phyloP scores from a whole-genome alignment of 2,113 vertebrate genomes.

The Rhizomys pruinosus region DNA sequence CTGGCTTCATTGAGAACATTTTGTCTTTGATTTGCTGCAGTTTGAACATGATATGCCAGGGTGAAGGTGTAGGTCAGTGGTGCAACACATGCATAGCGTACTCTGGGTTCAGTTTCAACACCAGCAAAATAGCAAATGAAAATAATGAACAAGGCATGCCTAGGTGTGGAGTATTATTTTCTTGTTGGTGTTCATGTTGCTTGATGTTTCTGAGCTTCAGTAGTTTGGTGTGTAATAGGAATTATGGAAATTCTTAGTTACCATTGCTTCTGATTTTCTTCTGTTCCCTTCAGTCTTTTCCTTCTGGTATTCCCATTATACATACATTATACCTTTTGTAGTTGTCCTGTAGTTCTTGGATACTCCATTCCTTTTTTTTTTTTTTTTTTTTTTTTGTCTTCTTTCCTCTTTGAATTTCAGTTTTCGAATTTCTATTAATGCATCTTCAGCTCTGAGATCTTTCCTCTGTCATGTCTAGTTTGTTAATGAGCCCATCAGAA shows the following conservation, averaged over 20 bases:
- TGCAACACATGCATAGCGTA: background rate
- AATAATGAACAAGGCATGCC: background rate
- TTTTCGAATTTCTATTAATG: constrained; percentile 47
- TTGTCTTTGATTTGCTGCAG: background rate
- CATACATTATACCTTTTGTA: background rate
- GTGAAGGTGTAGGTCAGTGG: background rate
- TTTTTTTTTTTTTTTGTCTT: background rate
- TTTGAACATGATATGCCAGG: background rate
- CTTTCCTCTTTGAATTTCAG: background rate
- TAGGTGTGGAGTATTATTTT: background rate
- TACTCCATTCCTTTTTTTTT: background rate
- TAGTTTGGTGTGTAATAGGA: background rate
- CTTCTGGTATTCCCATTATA: background rate
- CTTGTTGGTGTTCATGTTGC: too few species aligned
- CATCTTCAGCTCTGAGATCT: background rate
- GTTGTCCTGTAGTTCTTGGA: background rate
- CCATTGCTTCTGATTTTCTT: background rate
- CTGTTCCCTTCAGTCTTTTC: background rate
- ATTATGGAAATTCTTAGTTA: background rate
- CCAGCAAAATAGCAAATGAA: background rate
- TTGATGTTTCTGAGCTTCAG: background rate
- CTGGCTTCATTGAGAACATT: background rate
- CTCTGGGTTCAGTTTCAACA: background rate
- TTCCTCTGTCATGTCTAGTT: constrained; percentile 19
- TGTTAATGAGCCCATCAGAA: constrained; percentile 51